Conservation (phyloP, 2,113 vertebrate species). For the Gallinago paraguaiae region DNA sequence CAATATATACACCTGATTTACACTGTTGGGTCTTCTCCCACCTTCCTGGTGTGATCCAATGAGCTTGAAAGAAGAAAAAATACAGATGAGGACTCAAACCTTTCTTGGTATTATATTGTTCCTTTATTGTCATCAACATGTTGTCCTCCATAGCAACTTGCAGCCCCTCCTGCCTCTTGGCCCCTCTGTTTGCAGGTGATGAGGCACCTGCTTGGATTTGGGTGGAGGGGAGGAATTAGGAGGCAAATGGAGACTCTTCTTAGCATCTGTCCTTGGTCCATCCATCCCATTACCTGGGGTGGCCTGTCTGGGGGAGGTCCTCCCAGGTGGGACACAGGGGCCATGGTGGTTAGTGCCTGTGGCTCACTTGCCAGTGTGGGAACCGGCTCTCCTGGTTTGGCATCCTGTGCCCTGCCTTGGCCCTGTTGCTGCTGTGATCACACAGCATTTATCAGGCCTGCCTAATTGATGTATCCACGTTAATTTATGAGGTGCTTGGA, state of each 20-base stretch:
- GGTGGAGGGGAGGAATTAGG: neutral
- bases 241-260: neutral
- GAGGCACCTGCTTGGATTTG: neutral
- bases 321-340: neutral
- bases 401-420: neutral
- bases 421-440: rapidly evolving
- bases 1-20: neutral
- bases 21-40: neutral
- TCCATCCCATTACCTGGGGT: neutral
- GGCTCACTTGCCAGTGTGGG: neutral
- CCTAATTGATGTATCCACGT: neutral
- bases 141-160: neutral
- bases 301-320: neutral
- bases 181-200: neutral
- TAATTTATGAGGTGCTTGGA: neutral
- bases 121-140: neutral
- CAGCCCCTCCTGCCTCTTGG: neutral
- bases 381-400: neutral
- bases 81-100: neutral
- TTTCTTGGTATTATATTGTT: neutral
- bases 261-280: neutral
- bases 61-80: neutral
- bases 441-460: neutral
- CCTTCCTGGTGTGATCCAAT: neutral
- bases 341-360: neutral